Evolutionary conservation across 1,140 invertebrate genomes (phyloP).

Genomic region (Drosophila pseudoobscura): DNA sequence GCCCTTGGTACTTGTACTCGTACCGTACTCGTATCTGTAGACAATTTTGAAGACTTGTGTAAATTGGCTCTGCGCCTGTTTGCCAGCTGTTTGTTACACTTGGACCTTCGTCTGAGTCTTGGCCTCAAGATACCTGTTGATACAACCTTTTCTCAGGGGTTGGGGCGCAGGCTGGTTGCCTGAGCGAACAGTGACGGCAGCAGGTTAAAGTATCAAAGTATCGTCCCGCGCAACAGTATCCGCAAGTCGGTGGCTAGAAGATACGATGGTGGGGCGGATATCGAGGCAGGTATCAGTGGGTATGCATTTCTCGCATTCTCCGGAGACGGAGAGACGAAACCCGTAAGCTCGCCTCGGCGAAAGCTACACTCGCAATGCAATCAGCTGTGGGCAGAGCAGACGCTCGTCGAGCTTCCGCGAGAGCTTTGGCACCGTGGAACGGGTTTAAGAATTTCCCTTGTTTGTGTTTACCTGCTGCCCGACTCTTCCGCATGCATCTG

Average conservation of each 20-base stretch:
- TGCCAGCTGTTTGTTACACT: conserved; percentile 24
- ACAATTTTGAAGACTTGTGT: conserved; percentile 53
- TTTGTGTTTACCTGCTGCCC: conserved; percentile 13
- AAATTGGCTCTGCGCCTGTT: conserved; percentile 47
- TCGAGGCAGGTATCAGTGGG: too few relatives aligned
- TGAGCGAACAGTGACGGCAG: conserved; percentile 4
- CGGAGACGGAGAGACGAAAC: too few relatives aligned
- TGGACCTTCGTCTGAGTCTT: conserved; percentile 29
- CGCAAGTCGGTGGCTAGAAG: too few relatives aligned
- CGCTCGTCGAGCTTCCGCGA: too few relatives aligned
- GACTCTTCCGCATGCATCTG: conserved; percentile 44
- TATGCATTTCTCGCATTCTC: too few relatives aligned
- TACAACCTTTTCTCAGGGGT: conserved; percentile 22
- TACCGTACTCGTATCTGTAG: too few relatives aligned
- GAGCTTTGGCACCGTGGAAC: conserved; percentile 35
- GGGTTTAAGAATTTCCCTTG: conserved; percentile 35
- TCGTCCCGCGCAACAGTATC: too few relatives aligned
- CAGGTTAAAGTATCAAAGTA: neutral
- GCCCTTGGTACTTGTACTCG: conserved; percentile 21
- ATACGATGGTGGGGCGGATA: too few relatives aligned
- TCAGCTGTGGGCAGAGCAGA: conserved; percentile 20
- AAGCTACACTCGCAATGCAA: conserved; percentile 9
- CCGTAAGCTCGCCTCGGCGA: conserved; percentile 2
- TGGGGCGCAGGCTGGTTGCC: conserved; percentile 8
- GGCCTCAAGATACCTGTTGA: conserved; percentile 16